Conservation (phyloP, 2,888 invertebrate genomes). For the Phortica magna region DNA sequence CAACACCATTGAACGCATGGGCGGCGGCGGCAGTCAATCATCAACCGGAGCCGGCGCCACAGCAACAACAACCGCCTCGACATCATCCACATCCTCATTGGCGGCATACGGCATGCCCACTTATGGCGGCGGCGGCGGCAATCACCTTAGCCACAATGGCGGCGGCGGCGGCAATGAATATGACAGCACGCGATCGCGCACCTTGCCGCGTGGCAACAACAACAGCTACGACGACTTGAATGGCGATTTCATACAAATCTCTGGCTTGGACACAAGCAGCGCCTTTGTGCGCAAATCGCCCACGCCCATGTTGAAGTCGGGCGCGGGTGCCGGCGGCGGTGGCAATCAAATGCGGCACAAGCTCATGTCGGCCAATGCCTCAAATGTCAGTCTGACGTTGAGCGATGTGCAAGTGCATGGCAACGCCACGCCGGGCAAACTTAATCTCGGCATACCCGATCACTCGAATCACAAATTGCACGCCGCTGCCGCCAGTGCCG, state of each 20-base stretch:
- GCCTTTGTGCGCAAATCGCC: slow-evolving; percentile 80
- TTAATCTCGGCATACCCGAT: slow-evolving; percentile 76
- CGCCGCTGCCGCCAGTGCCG: slow-evolving; percentile 39
- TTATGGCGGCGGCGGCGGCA: neutral
- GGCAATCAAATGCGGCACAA: slow-evolving; percentile 11
- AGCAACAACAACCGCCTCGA: neutral
- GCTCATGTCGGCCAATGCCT: slow-evolving; percentile 63
- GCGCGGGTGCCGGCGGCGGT: neutral
- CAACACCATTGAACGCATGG: slow-evolving; percentile 70
- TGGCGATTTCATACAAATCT: slow-evolving; percentile 82
- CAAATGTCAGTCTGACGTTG: slow-evolving; percentile 78
- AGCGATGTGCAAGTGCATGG: slow-evolving; percentile 58
- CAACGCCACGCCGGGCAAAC: slow-evolving; percentile 74
- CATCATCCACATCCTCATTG: neutral
- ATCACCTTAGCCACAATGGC: slow-evolving; percentile 30
- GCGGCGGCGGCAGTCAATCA: neutral
- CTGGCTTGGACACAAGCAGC: slow-evolving; percentile 80
- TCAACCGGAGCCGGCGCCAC: too few species aligned
- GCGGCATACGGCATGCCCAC: neutral
- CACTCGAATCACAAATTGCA: slow-evolving; percentile 61
- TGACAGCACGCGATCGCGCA: slow-evolving; percentile 81
- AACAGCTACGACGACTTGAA: slow-evolving; percentile 76
- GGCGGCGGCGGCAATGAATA: slow-evolving; percentile 42
- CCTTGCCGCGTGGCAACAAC: slow-evolving; percentile 84
- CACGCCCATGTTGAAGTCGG: slow-evolving; percentile 78